phyloP scores from a whole-genome alignment of 2,888 invertebrate species.

The Polydrusus tereticollis region DNA sequence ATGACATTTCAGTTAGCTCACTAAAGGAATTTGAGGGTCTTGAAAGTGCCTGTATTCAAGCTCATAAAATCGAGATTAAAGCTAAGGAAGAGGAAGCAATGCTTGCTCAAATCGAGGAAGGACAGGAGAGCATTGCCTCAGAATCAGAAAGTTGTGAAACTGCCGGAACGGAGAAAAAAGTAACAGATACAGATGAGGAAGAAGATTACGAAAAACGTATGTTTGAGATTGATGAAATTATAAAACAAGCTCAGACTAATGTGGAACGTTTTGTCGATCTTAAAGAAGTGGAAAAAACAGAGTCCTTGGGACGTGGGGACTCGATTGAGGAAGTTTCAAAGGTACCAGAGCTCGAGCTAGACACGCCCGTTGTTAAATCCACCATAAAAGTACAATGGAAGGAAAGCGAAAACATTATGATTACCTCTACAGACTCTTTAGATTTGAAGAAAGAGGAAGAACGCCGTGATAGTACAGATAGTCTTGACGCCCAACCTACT shows the following conservation, averaged over 20 bases:
- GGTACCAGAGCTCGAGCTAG: conserved; percentile 70
- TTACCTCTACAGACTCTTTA: conserved; percentile 75
- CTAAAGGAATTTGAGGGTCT: conserved; percentile 93
- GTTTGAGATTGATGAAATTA: conserved; percentile 79
- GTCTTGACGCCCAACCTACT: conserved; percentile 74
- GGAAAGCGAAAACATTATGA: conserved; percentile 69
- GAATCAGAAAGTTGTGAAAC: conserved; percentile 74
- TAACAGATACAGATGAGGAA: conserved; percentile 70
- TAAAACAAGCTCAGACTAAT: conserved; percentile 76
- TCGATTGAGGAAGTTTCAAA: conserved; percentile 70
- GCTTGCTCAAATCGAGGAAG: conserved; percentile 71
- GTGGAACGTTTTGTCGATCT: conserved; percentile 74
- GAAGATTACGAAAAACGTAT: conserved; percentile 77
- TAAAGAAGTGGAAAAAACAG: conserved; percentile 72
- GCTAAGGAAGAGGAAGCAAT: conserved; percentile 89
- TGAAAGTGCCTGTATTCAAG: conserved; percentile 89
- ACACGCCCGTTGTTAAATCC: conserved; percentile 63
- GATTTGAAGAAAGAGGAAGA: conserved; percentile 69
- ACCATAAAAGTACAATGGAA: conserved; percentile 66
- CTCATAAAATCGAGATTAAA: conserved; percentile 84
- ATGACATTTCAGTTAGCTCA: conserved; percentile 88
- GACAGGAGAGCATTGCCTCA: conserved; percentile 69
- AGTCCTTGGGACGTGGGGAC: conserved; percentile 69
- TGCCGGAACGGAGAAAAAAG: conserved; percentile 73
- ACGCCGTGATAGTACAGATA: conserved; percentile 76